Conservation (phyloP, 1,140 invertebrate species). For the Fopius arisanus region DNA sequence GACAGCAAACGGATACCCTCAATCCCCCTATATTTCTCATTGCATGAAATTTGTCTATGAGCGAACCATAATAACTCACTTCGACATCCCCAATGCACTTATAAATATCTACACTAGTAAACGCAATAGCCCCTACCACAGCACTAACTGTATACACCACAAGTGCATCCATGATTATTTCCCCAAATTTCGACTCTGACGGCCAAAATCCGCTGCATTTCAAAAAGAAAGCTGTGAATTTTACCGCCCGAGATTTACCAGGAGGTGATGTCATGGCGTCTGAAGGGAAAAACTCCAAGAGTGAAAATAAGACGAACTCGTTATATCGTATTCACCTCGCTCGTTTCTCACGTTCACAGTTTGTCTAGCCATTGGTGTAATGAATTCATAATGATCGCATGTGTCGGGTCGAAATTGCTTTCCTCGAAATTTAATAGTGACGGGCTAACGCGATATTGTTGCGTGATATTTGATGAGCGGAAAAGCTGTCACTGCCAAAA, state of each 20-base stretch:
- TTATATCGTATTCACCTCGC: not conserved
- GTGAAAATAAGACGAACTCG: not conserved
- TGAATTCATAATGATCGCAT: no score
- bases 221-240: not conserved
- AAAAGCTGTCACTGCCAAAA: no score
- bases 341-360: not conserved
- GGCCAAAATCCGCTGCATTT: not conserved
- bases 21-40: no score
- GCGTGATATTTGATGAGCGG: no score
- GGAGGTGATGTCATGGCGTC: not conserved
- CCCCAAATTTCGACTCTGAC: not conserved
- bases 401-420: no score
- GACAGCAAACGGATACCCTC: no score
- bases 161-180: not conserved
- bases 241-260: not conserved
- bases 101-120: not conserved
- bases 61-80: not conserved
- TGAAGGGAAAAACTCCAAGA: not conserved
- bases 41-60: no score
- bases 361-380: no score
- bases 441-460: no score
- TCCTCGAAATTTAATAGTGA: no score
- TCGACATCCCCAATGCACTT: not conserved
- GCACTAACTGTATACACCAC: not conserved
- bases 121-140: constrained; percentile 21